Evolutionary conservation across 2,888 invertebrate species (phyloP), one percentile per base, ranked within the genome.

Genomic region (Carcina quercana): DNA sequence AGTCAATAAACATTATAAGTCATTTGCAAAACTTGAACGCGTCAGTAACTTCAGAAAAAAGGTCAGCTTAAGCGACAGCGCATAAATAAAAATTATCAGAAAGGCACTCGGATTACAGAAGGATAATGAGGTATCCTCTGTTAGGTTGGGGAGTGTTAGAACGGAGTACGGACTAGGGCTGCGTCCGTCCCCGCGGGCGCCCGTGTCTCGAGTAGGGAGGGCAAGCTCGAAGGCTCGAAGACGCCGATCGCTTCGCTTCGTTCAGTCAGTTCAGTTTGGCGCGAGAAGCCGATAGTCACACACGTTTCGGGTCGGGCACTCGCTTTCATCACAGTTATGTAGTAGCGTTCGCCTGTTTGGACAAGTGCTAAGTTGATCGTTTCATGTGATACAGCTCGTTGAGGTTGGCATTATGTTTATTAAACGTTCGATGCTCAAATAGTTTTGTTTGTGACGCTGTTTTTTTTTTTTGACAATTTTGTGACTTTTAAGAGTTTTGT

Each of bases 351-450:
- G 62, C 53, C 69, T 72, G 70, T 76, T 80, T 78, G 70, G 70
- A 82, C 79, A 80, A 82, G 79, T 82, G 80, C 72, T 76, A 79
- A 80, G 74, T 80, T 79, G 78, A 78, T 79, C 78, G 79, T 76
- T 78, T 72, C 65, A 73, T 78, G 75, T 76, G 79, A 75, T 78
- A 78, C 66, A 67, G 63, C 73, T 70, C 64, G 71, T 71, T 63
- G 66, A 59, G 56, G 64, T 66, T 72, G 67, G 64, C 71, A 76
- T 75, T 75, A 78, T 80, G 80, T 78, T 76, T 71, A 76, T 73
- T 72, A 66, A 75, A 64, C 67, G 69, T 71, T 69, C 63, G 65
- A 66, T 72, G 70, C 69, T 70, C 67, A 59, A 73, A 73, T 66
- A 69, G 63, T 70, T 71, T 60, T 59, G 58, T 68, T 59, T 15